Evolutionary conservation across 2,113 vertebrate species (phyloP).

Genomic region (Rhinogobius similis): DNA sequence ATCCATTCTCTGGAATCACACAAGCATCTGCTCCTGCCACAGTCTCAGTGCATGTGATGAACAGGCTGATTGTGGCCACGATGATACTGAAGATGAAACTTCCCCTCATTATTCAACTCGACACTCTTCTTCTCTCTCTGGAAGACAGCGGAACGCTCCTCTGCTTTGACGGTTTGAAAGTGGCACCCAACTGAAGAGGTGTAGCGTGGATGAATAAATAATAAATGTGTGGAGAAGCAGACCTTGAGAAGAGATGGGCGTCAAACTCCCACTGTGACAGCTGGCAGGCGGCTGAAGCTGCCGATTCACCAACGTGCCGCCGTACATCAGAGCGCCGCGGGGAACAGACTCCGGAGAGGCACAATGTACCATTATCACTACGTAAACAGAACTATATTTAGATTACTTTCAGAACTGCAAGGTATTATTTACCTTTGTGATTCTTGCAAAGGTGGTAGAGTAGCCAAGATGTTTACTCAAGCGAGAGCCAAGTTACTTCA

Average conservation of each 20-base stretch:
- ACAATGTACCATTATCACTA: neutral
- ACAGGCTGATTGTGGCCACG: conserved; percentile 32
- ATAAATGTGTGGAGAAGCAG: conserved; percentile 63
- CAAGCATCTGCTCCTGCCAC: conserved; percentile 30
- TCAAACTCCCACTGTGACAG: conserved; percentile 58
- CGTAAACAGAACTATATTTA: neutral
- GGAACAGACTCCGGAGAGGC: neutral
- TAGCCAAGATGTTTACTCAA: neutral
- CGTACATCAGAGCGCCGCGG: neutral
- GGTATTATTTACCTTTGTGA: neutral
- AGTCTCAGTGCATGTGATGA: conserved; percentile 26
- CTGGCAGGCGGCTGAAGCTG: conserved; percentile 40
- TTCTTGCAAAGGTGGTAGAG: too few relatives aligned
- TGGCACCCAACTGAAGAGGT: conserved; percentile 62
- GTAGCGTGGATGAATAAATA: conserved; percentile 61
- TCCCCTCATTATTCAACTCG: conserved; percentile 38
- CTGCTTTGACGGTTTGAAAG: conserved; percentile 62
- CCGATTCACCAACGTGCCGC: neutral
- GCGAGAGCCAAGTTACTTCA: too few relatives aligned
- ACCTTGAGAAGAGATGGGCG: conserved; percentile 58
- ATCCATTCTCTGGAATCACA: conserved; percentile 30
- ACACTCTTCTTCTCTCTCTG: neutral
- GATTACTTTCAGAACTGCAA: neutral
- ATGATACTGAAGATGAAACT: conserved; percentile 44
- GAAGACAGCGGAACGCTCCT: conserved; percentile 40